These are phyloP conservation scores for Cantharis rustica DNA, from an alignment of 2,888 invertebrate genomes.

Conservation along the genomic window DNA sequence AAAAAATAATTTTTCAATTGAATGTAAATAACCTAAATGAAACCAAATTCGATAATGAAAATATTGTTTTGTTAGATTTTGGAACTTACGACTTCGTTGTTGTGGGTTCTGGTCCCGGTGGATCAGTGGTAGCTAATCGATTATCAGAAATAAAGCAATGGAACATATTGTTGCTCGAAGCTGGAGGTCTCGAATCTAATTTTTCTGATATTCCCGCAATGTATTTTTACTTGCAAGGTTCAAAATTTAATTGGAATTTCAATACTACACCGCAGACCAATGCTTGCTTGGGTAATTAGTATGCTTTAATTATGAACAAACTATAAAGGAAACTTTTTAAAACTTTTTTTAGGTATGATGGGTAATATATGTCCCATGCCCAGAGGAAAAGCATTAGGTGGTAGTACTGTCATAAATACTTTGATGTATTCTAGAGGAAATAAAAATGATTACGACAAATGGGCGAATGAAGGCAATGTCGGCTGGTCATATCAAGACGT, in stretches of 20 bases:
- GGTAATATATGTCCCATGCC: constrained; percentile 68
- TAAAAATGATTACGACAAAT: constrained; percentile 78
- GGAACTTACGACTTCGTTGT: background rate
- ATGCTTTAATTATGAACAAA: no score
- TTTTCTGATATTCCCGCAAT: background rate
- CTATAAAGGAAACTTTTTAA: background rate
- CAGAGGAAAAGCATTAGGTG: constrained; percentile 65
- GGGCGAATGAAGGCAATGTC: constrained; percentile 76
- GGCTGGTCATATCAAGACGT: constrained; percentile 38
- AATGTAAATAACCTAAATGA: background rate
- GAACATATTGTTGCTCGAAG: background rate
- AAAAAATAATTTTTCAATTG: background rate
- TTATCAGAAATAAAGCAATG: background rate
- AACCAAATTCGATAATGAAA: background rate
- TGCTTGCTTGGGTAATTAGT: background rate
- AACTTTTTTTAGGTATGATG: background rate
- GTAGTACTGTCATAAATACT: constrained; percentile 80
- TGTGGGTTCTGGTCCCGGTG: background rate
- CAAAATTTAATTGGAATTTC: background rate
- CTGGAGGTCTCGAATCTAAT: background rate
- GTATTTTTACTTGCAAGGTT: background rate
- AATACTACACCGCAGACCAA: background rate
- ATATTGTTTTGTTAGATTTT: background rate
- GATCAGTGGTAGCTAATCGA: background rate
- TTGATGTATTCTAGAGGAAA: constrained; percentile 88